Percentiles rank a stretch among this genome's conserved stretches.
Conservation (phyloP, 2,888 invertebrate species). For the Sphaerophoria taeniata region DNA sequence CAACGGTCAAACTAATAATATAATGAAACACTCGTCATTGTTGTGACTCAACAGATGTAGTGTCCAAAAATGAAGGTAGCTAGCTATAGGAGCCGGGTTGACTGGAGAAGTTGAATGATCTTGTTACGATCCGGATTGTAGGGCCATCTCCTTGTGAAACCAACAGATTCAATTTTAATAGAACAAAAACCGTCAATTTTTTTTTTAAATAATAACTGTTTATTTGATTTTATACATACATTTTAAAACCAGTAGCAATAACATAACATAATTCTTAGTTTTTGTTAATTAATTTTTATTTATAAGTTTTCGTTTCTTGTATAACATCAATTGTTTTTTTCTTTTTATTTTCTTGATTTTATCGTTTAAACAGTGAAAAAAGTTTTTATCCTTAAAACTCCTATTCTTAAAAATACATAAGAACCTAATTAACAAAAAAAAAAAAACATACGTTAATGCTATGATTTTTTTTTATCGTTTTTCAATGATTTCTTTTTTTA, state of each 20-base stretch:
- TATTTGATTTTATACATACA: conserved; percentile 60
- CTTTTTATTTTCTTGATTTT: conserved; percentile 47
- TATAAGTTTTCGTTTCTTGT: conserved; percentile 14
- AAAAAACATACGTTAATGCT: conserved; percentile 32
- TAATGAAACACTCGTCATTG: too few species aligned
- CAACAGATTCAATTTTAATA: neutral
- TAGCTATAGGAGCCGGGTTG: too few species aligned
- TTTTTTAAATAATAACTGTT: conserved; percentile 24
- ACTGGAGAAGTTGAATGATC: too few species aligned
- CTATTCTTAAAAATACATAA: conserved; percentile 53
- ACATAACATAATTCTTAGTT: conserved; percentile 24
- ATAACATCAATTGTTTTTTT: conserved; percentile 56
- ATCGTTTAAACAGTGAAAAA: conserved; percentile 72
- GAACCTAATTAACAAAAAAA: neutral
- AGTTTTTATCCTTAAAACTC: conserved; percentile 62
- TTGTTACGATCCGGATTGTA: too few species aligned
- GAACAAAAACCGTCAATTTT: neutral
- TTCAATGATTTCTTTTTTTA: conserved; percentile 30
- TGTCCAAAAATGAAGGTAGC: too few species aligned
- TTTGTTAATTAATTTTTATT: conserved; percentile 12
- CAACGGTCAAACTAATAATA: too few species aligned
- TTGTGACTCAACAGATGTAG: too few species aligned
- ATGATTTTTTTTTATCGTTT: conserved; percentile 29
- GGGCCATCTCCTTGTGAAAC: too few species aligned
- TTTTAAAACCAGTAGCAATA: conserved; percentile 37